Percentiles rank a stretch among this genome's conserved stretches.
These are phyloP conservation scores for Dendrolimus pini DNA, from an alignment of 2,888 invertebrate genomes.

Conservation along the genomic window DNA sequence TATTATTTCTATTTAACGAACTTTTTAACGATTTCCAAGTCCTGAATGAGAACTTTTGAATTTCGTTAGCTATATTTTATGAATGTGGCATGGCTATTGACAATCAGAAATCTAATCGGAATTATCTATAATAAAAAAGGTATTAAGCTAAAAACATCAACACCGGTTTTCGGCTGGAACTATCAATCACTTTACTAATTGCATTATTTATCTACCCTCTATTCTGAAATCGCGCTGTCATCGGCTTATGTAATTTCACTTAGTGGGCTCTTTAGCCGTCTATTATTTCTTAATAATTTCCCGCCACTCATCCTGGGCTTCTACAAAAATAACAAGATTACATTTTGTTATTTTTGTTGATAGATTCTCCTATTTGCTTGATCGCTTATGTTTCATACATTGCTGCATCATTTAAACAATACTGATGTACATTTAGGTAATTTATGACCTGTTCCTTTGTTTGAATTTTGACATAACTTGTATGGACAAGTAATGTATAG, in stretches of 20 bases:
- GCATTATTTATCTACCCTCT: constrained; percentile 59
- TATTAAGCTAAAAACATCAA: constrained; percentile 13
- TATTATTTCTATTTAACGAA: too few species aligned
- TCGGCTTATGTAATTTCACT: constrained; percentile 62
- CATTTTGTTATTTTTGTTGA: constrained; percentile 11
- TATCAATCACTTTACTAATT: constrained; percentile 66
- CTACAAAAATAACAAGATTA: constrained; percentile 23
- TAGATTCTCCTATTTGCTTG: background rate
- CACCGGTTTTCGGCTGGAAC: constrained; percentile 21
- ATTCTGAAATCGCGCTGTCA: constrained; percentile 53
- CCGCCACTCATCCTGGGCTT: constrained; percentile 31
- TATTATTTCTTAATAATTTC: constrained; percentile 47
- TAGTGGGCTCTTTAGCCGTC: constrained; percentile 46
- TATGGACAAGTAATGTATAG: too few species aligned
- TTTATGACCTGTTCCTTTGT: too few species aligned
- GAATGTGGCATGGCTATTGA: constrained; percentile 2
- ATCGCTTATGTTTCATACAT: background rate
- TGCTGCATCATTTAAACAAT: too few species aligned
- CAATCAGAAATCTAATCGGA: background rate
- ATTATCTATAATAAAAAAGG: constrained; percentile 4
- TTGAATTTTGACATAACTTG: too few species aligned
- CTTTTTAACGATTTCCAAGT: too few species aligned
- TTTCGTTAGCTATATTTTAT: too few species aligned
- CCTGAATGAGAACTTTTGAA: too few species aligned
- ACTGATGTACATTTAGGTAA: too few species aligned